Percentiles rank a stretch among this genome's conserved stretches.
These are phyloP conservation scores for Orthosia incerta DNA, from an alignment of 2,888 invertebrate genomes.

Conservation along the genomic window DNA sequence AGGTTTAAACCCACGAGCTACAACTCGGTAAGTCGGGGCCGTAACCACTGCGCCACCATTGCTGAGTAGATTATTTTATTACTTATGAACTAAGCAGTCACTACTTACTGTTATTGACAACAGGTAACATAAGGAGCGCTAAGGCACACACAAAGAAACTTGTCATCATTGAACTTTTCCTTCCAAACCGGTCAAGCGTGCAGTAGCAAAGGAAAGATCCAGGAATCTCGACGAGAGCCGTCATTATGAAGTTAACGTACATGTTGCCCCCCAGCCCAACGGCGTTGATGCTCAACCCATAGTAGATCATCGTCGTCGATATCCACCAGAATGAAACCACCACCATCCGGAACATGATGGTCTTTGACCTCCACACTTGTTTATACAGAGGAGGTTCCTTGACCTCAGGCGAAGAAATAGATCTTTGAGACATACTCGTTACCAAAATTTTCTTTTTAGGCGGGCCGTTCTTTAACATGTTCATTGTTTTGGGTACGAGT, in stretches of 20 bases:
- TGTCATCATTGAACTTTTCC: constrained; percentile 55
- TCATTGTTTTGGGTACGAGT: constrained; percentile 78
- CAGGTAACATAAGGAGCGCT: constrained; percentile 35
- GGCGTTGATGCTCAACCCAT: constrained; percentile 94
- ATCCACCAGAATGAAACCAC: constrained; percentile 89
- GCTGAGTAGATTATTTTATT: neutral
- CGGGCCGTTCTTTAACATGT: constrained; percentile 67
- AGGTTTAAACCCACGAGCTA: too few relatives aligned
- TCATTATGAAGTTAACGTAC: constrained; percentile 93
- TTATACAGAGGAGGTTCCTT: neutral
- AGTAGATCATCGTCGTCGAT: constrained; percentile 94
- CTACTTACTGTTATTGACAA: constrained; percentile 35
- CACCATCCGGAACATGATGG: constrained; percentile 40
- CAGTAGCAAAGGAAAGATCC: constrained; percentile 79
- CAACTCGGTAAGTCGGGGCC: too few relatives aligned
- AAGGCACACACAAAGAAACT: constrained; percentile 44
- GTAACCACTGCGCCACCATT: too few relatives aligned
- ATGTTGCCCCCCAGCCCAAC: constrained; percentile 93
- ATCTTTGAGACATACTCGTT: neutral
- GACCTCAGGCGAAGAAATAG: accelerated
- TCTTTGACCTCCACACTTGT: constrained; percentile 48
- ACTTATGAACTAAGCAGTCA: neutral
- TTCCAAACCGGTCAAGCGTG: constrained; percentile 58
- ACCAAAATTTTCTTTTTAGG: neutral
- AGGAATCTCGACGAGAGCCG: constrained; percentile 91